Percentiles rank a stretch among this genome's conserved stretches.
These are phyloP conservation scores for Dipodomys stephensi DNA, from an alignment of 2,113 vertebrate genomes.

Conservation along the genomic window DNA sequence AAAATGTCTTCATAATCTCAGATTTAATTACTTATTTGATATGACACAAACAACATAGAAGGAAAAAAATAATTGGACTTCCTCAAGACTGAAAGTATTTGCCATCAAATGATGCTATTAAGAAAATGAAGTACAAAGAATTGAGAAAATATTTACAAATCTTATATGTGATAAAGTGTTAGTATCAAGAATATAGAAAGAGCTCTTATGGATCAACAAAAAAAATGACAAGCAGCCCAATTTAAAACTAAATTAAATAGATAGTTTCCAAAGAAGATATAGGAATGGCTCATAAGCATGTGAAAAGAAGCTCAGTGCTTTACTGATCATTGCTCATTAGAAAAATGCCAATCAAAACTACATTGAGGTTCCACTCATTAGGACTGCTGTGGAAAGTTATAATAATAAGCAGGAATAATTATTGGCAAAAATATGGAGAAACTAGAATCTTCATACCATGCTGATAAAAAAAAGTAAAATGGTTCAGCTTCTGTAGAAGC, in stretches of 20 bases:
- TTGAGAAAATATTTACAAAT: conserved; percentile 21
- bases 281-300: background rate
- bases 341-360: background rate
- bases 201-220: background rate
- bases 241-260: conserved; percentile 20
- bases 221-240: background rate
- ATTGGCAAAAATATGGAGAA: background rate
- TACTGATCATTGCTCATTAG: background rate
- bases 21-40: background rate
- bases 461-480: background rate
- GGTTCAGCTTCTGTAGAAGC: background rate
- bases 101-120: background rate
- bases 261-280: background rate
- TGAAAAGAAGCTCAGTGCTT: background rate
- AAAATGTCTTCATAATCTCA: background rate
- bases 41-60: background rate
- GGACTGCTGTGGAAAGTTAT: background rate
- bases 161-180: background rate
- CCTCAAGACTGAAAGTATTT: background rate
- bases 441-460: background rate
- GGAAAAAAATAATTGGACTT: background rate
- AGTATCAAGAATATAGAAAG: conserved; percentile 41
- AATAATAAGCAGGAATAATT: background rate
- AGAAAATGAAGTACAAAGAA: conserved; percentile 14
- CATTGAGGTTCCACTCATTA: background rate